Evolutionary conservation across 2,888 invertebrate genomes (phyloP), one percentile per base, ranked within the genome.

Genomic region (Caenorhabditis sp.): DNA sequence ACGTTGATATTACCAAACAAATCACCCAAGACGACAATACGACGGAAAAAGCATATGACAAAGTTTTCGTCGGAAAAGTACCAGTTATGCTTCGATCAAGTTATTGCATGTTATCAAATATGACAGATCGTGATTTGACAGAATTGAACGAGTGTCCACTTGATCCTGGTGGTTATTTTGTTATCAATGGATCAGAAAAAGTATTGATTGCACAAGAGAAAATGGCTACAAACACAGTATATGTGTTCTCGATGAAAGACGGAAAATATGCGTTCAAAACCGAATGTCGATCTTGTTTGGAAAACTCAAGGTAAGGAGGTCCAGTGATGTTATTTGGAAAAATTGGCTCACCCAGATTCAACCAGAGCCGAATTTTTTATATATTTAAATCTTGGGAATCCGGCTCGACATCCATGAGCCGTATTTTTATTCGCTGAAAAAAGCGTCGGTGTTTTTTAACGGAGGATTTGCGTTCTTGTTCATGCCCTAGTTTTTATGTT

Each of bases 201-300:
- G 92, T 97, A 2, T 90, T 99, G 38, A 99, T 99, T 88, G 99
- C 99, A 0, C 99, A 99, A 89, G 99, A 99, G 89, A 99, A 99
- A 90, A 99, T 99, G 99, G 99, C 99, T 7, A 97, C 97, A 8
- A 99, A 99, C 88, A 99, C 99, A 57, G 99, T 99, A 0, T 99
- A 99, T 90, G 99, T 99, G 17, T 99, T 99, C 88, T 93, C 95
- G 85, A 96, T 99, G 95, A 99, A 99, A 90, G 99, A 99, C 89
- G 95, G 96, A 26, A 99, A 99, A 89, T 99, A 94, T 90, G 97
- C 97, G 0, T 99, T 93, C 88, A 99, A 97, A 91, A 93, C 97
- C 68, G 99, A 99, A 91, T 97, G 99, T 82, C 91, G 99, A 53
- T 97, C 97, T 0, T 94, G 94, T 87, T 89, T 95, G 73, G 95